Base-by-base conservation (phyloP, 2,888 invertebrate genomes). In the Liodrosophila aerea region DNA sequence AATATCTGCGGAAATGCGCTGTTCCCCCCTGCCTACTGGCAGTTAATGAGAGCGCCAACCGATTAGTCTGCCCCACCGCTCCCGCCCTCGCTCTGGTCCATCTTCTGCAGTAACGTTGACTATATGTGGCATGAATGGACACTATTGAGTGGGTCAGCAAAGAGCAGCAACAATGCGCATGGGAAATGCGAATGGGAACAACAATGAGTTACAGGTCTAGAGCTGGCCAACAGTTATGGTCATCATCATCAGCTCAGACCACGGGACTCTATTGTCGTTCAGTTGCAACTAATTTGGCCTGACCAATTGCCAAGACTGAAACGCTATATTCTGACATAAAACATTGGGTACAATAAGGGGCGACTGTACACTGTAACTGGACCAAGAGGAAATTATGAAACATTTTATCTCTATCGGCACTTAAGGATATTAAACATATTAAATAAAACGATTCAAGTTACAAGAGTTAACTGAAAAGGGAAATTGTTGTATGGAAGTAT, bases 1-100 rank as follows among this genome's bases (percentile, higher is more conserved):
- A 76, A 62, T 84, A 81, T 53, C 66, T 84, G 75, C 85, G 85
- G 76, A 76, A 76, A 76, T 65, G 57, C 69, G 22, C 22, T 22
- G 22, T 22, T 22, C 5, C 5, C 22, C 22, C 22, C 22, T 5
- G 22, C 22, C 22, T 22, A 4, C 27, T 57, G 46, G 30, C 47
- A 41, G 50, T 45, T 73, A 72, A 72, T 71, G 67, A 64, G 71
- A 67, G 44, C 71, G 51, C 45, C 71, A 49, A 7, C 71, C 73
- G 71, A 72, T 72, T 72, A 71, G 59, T 34, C 11, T 4, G 37
- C 4, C 11, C 30, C 33, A 33, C 1, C 12, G 22, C 46, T 12
- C 22, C 18, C 40, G 11, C 22, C 4, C 7, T 7, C 27, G 18
- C n/a, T 13, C 29, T 18, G n/a, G 7, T 43, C 11, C 12, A 1